Evolutionary conservation across 2,797 vertebrate genomes (phyloP).

Genomic region (Sebastes miniatus): DNA sequence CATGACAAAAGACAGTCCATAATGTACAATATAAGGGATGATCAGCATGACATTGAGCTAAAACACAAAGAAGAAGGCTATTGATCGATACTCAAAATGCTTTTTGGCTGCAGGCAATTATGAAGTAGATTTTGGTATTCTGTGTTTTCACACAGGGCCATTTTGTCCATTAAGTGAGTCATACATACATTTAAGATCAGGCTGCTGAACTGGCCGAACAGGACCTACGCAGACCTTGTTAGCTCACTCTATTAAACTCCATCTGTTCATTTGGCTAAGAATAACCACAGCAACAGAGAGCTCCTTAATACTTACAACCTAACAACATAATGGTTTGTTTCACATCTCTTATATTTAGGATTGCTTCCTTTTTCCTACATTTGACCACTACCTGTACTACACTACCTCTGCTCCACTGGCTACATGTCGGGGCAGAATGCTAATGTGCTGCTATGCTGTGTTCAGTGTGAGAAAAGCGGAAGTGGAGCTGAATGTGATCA

Average conservation of each 20-base stretch:
- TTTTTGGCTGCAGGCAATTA: constrained; percentile 24
- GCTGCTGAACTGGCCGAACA: constrained; percentile 4
- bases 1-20: neutral
- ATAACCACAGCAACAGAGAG: neutral
- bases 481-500: constrained; percentile 66
- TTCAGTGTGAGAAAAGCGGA: constrained; percentile 63
- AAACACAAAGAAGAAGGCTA: constrained; percentile 1
- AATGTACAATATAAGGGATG: neutral
- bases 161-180: constrained; percentile 25
- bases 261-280: constrained; percentile 7
- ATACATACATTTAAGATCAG: constrained; percentile 19
- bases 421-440: constrained; percentile 51
- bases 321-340: neutral
- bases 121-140: neutral
- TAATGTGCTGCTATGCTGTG: constrained; percentile 46
- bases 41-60: neutral
- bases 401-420: neutral
- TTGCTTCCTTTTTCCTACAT: neutral
- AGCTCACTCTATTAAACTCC: constrained; percentile 9
- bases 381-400: constrained; percentile 23
- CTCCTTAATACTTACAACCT: neutral
- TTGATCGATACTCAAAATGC: constrained; percentile 8
- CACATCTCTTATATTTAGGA: neutral
- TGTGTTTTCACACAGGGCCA: neutral
- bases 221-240: constrained; percentile 15